phyloP scores from a whole-genome alignment of 2,797 vertebrate species.

The Anguilla anguilla region DNA sequence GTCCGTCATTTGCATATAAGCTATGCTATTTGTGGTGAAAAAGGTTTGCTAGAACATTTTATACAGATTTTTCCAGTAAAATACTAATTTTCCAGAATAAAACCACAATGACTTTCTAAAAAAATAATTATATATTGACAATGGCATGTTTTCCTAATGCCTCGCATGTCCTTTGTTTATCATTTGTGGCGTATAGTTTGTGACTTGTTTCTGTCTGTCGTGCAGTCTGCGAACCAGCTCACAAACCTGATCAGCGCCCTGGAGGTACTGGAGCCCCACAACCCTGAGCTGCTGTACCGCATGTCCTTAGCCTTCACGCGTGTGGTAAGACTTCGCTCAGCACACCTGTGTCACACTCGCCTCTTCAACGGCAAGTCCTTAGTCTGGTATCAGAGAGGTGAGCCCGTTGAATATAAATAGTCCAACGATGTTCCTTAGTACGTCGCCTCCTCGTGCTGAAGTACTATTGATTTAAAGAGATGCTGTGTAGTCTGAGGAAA shows the following conservation, averaged over 20 bases:
- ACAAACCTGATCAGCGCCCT: constrained; percentile 80
- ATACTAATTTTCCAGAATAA: neutral
- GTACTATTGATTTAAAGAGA: neutral
- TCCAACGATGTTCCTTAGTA: neutral
- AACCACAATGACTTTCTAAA: neutral
- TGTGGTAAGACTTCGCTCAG: constrained; percentile 74
- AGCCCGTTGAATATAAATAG: neutral
- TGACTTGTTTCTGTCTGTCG: constrained; percentile 26
- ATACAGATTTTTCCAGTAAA: neutral
- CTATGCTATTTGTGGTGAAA: neutral
- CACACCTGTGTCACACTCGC: neutral
- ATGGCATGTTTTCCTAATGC: constrained; percentile 1
- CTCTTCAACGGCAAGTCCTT: neutral
- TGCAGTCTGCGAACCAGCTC: constrained; percentile 82
- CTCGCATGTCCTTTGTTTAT: constrained; percentile 1
- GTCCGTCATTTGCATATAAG: neutral
- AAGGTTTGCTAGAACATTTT: neutral
- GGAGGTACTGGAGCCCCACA: constrained; percentile 83
- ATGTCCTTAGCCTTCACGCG: constrained; percentile 92
- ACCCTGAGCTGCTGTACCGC: constrained; percentile 83
- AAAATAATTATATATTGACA: neutral
- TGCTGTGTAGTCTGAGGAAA: neutral
- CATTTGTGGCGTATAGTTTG: neutral
- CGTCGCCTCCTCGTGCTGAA: neutral
- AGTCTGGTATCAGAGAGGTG: neutral